phyloP scores from a whole-genome alignment of 1,140 invertebrate genomes.

The Drosophila azteca region DNA sequence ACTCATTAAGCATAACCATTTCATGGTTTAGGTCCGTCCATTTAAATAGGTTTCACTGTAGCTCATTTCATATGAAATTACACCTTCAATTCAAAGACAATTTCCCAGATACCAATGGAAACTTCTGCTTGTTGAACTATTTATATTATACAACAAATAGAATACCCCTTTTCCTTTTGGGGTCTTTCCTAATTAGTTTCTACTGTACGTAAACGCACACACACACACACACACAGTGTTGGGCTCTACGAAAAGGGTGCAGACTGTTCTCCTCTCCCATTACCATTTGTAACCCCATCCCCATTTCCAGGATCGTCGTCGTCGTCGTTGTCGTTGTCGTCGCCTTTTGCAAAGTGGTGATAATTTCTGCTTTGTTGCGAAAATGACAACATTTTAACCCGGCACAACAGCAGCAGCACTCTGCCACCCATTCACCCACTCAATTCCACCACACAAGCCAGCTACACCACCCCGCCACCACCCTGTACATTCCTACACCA shows the following conservation, averaged over 20 bases:
- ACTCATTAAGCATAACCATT: not conserved
- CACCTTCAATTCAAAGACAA: too few species aligned
- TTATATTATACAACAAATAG: too few species aligned
- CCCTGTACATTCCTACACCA: not conserved
- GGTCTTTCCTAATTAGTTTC: not conserved
- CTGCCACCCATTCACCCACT: not conserved
- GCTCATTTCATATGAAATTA: too few species aligned
- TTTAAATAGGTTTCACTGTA: too few species aligned
- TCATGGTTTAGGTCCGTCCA: too few species aligned
- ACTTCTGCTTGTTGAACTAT: too few species aligned
- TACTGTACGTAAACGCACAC: slow-evolving; percentile 4
- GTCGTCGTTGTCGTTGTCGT: slow-evolving; percentile 44
- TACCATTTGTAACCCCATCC: not conserved
- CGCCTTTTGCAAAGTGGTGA: slow-evolving; percentile 81
- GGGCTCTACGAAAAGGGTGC: slow-evolving; percentile 37
- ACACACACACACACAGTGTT: slow-evolving; percentile 7
- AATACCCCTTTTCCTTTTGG: too few species aligned
- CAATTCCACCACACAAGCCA: slow-evolving; percentile 6
- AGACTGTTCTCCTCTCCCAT: slow-evolving; percentile 8
- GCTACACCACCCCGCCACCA: not conserved
- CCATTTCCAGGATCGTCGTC: slow-evolving; percentile 5
- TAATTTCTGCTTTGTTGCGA: slow-evolving; percentile 82
- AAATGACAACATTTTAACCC: slow-evolving; percentile 80
- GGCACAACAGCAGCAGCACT: slow-evolving; percentile 14
- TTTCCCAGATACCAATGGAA: too few species aligned